Evolutionary conservation across 2,797 vertebrate species (phyloP).

Genomic region (Helicolenus hilgendorfi): DNA sequence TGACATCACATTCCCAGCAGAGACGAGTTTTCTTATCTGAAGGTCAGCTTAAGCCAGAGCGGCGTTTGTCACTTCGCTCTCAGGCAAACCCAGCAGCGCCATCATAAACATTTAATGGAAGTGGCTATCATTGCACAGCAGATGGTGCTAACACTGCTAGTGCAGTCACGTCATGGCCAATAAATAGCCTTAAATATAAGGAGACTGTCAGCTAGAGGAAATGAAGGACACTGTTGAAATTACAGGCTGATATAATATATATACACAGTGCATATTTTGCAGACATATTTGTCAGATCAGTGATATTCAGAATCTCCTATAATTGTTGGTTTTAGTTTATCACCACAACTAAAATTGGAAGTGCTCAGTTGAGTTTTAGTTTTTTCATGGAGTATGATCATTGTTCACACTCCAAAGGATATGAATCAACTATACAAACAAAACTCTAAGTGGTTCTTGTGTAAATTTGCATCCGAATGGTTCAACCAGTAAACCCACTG

Average conservation of each 20-base stretch:
- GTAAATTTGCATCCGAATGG: slow-evolving; percentile 12
- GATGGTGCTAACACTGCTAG: slow-evolving; percentile 75
- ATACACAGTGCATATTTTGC: neutral
- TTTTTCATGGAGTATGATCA: neutral
- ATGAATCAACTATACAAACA: slow-evolving; percentile 14
- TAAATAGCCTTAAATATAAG: slow-evolving; percentile 73
- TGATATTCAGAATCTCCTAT: neutral
- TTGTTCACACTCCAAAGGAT: neutral
- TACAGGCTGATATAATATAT: slow-evolving; percentile 3
- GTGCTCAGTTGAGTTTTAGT: neutral
- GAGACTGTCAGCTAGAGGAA: slow-evolving; percentile 52
- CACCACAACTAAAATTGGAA: neutral
- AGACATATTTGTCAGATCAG: neutral
- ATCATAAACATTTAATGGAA: slow-evolving; percentile 85
- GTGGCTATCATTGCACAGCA: slow-evolving; percentile 84
- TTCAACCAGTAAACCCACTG: neutral
- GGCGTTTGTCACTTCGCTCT: slow-evolving; percentile 74
- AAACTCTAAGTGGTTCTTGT: neutral
- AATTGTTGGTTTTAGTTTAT: neutral
- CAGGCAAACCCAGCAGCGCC: slow-evolving; percentile 65
- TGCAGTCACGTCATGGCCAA: slow-evolving; percentile 60
- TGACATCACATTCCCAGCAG: slow-evolving; percentile 32
- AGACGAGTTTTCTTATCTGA: slow-evolving; percentile 78
- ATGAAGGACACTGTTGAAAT: slow-evolving; percentile 49
- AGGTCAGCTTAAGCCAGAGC: slow-evolving; percentile 79